Evolutionary conservation across 2,888 invertebrate genomes (phyloP).

Genomic region (Sclerodermus sp.): DNA sequence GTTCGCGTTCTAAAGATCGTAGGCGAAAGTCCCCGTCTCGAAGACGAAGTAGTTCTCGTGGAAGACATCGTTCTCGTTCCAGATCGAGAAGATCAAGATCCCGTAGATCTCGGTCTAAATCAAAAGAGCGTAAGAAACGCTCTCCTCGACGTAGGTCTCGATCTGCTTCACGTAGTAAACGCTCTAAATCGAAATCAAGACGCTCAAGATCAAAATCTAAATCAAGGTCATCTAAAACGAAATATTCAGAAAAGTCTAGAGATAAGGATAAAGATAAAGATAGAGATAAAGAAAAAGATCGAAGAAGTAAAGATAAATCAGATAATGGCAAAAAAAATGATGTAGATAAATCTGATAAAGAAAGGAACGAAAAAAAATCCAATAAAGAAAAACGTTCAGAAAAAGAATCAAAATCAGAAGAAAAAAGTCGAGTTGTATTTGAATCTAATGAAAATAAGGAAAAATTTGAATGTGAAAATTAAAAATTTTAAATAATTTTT

Average conservation of each 20-base stretch:
- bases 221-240: conserved; percentile 53
- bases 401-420: conserved; percentile 40
- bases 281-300: conserved; percentile 26
- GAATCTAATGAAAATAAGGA: conserved; percentile 35
- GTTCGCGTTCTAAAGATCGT: conserved; percentile 53
- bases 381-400: conserved; percentile 21
- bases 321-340: conserved; percentile 51
- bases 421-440: conserved; percentile 36
- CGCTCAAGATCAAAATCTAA: conserved; percentile 59
- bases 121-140: conserved; percentile 49
- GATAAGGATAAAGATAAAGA: conserved; percentile 47
- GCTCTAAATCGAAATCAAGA: conserved; percentile 61
- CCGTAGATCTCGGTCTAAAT: conserved; percentile 55
- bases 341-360: conserved; percentile 33
- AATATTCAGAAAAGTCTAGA: conserved; percentile 51
- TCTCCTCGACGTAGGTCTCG: conserved; percentile 47
- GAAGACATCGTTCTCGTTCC: conserved; percentile 58
- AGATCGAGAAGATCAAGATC: conserved; percentile 51
- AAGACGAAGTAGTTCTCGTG: conserved; percentile 47
- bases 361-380: conserved; percentile 31
- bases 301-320: conserved; percentile 42
- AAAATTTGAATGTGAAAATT: conserved; percentile 40
- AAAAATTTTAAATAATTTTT: not conserved
- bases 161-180: conserved; percentile 61
- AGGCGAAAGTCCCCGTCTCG: conserved; percentile 50